Conservation (phyloP, 2,113 vertebrate genomes). For the Stegostoma tigrinum region DNA sequence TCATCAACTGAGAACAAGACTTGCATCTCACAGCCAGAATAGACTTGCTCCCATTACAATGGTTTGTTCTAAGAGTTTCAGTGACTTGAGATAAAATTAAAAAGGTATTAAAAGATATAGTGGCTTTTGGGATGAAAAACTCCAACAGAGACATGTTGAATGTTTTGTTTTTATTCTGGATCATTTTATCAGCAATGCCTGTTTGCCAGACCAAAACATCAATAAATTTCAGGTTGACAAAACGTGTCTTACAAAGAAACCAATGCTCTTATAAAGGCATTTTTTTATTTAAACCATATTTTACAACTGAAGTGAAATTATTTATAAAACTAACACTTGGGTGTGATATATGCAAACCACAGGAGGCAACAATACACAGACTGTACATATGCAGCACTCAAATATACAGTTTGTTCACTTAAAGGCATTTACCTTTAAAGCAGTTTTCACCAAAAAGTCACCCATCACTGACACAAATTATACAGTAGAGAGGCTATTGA, state of each 20-base stretch:
- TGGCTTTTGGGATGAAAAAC: background rate
- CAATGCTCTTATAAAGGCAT: slow-evolving; percentile 81
- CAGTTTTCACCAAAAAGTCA: slow-evolving; percentile 61
- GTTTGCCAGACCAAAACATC: background rate
- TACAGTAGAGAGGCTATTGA: slow-evolving; percentile 68
- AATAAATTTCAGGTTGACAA: background rate
- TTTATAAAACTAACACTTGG: slow-evolving; percentile 75
- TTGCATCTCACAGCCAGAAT: background rate
- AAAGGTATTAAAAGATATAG: background rate
- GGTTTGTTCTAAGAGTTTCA: background rate
- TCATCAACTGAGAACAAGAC: background rate
- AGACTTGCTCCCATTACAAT: background rate
- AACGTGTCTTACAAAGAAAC: slow-evolving; percentile 45
- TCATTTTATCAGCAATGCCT: background rate
- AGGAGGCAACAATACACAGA: slow-evolving; percentile 65
- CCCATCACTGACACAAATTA: slow-evolving; percentile 74
- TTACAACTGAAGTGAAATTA: slow-evolving; percentile 81
- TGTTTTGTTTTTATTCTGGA: background rate
- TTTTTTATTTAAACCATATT: slow-evolving; percentile 91
- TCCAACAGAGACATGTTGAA: background rate
- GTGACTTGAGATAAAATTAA: background rate
- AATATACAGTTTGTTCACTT: slow-evolving; percentile 64
- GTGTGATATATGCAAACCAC: slow-evolving; percentile 65
- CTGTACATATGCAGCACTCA: slow-evolving; percentile 74
- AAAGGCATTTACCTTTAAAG: slow-evolving; percentile 64